phyloP scores from a whole-genome alignment of 2,888 invertebrate genomes.

The Myopa tessellatipennis region DNA sequence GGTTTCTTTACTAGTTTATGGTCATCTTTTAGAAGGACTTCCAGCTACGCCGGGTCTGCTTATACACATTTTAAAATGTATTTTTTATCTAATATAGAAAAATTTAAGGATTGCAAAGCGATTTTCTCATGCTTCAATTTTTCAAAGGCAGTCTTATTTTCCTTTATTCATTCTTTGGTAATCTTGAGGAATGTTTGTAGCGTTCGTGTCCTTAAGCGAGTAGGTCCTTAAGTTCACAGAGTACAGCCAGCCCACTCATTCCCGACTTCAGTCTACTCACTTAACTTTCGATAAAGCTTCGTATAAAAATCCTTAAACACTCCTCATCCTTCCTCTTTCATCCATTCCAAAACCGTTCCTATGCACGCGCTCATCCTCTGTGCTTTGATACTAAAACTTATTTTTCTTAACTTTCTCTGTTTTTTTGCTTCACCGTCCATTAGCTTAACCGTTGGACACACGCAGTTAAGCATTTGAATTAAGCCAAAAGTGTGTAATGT shows the following conservation, averaged over 20 bases:
- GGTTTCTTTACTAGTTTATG: slow-evolving; percentile 10
- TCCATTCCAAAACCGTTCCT: neutral
- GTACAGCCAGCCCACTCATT: neutral
- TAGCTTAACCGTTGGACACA: slow-evolving; percentile 30
- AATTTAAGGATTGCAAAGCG: neutral
- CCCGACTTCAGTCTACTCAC: neutral
- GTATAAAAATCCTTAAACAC: neutral
- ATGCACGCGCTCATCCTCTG: neutral
- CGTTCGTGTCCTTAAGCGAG: neutral
- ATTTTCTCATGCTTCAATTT: neutral
- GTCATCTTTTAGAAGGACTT: slow-evolving; percentile 7
- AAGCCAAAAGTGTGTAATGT: slow-evolving; percentile 24
- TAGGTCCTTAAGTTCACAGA: neutral
- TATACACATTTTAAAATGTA: neutral
- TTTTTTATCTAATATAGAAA: neutral
- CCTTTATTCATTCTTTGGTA: neutral
- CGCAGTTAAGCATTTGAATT: slow-evolving; percentile 34
- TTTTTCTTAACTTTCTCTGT: neutral
- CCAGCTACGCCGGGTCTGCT: neutral
- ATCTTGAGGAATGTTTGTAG: neutral
- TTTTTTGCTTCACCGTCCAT: slow-evolving; percentile 16
- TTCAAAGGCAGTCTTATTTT: slow-evolving; percentile 1
- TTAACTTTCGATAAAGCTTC: neutral
- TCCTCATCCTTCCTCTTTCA: neutral
- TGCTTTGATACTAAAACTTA: slow-evolving; percentile 13